Base-by-base conservation (phyloP, 2,797 vertebrate genomes). In the Malacoctenus gilli region DNA sequence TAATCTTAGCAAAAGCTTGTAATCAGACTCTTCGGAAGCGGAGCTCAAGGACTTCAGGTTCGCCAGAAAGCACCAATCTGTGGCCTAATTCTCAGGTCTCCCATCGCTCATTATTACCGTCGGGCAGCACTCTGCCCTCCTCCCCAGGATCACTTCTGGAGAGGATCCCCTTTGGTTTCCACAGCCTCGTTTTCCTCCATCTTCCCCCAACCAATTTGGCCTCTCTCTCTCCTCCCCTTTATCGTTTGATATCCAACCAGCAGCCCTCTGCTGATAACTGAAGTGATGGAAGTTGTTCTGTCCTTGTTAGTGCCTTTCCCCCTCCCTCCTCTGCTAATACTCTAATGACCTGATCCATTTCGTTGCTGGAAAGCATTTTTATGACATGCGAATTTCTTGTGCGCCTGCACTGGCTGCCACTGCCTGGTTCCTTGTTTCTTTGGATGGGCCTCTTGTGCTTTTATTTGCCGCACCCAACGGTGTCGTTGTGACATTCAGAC, bases 401-500 rank as follows among this genome's bases (percentile, higher is more conserved):
- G 0, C 5, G 39, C n/a, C 13, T 16, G 19, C 34, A 52, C 28
- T 72, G 19, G 25, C 55, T 35, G 43, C 23, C 31, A 32, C 61
- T 63, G 47, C 41, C 44, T 34, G 13, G 4, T 53, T 46, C 32
- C 39, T 20, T 6, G 23, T 53, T 3, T 37, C 34, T 32, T 31
- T 6, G 23, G 16, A 55, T 57, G 37, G 20, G 53, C 42, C 30
- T 38, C 31, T 34, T 37, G 31, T 53, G 46, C 55, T 40, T 58
- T n/a, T n/a, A n/a, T n/a, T n/a, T n/a, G n/a, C 8, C 22, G n/a
- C 41, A 56, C 49, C 59, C 39, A 6, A 31, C 3, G 14, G 64
- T 38, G 59, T 61, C 40, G 23, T 54, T 28, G 38, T 59, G 70
- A 67, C 64, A 82, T 76, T 64, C 67, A 42, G 21, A 70, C 39